phyloP scores from a whole-genome alignment of 1,140 invertebrate genomes.

The Neodiprion virginianus region DNA sequence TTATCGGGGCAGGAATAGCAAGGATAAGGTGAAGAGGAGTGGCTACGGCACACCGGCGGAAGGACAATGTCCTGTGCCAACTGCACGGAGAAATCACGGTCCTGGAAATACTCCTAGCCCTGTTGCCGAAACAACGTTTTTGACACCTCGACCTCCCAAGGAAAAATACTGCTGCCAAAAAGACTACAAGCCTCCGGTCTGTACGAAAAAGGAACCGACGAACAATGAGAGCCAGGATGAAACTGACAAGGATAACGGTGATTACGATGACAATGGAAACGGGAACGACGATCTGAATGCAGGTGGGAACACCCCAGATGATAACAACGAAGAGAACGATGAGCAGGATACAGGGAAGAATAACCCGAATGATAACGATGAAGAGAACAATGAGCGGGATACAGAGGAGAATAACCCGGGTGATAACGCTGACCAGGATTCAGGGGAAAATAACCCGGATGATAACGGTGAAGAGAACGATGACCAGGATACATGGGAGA shows the following conservation, averaged over 20 bases:
- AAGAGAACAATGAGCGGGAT: background rate
- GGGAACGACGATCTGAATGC: background rate
- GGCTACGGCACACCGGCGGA: too few species aligned
- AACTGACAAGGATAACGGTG: background rate
- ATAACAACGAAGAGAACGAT: background rate
- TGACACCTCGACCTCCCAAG: too few species aligned
- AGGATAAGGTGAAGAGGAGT: too few species aligned
- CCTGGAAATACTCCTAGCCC: too few species aligned
- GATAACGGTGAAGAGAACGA: conserved; percentile 1
- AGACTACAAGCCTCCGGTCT: too few species aligned
- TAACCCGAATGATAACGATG: background rate
- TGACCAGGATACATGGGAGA: background rate
- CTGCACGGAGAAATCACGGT: too few species aligned
- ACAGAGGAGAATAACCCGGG: background rate
- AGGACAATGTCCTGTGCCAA: too few species aligned
- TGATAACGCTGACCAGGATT: background rate
- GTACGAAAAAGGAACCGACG: background rate
- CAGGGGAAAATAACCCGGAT: background rate
- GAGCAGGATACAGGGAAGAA: background rate
- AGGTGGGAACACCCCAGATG: background rate
- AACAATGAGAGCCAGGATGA: background rate
- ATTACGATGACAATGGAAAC: background rate
- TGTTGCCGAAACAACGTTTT: too few species aligned
- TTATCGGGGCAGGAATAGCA: too few species aligned
- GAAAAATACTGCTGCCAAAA: too few species aligned